These are phyloP conservation scores for Sylvia atricapilla DNA, from an alignment of 2,113 vertebrate genomes.

Conservation along the genomic window DNA sequence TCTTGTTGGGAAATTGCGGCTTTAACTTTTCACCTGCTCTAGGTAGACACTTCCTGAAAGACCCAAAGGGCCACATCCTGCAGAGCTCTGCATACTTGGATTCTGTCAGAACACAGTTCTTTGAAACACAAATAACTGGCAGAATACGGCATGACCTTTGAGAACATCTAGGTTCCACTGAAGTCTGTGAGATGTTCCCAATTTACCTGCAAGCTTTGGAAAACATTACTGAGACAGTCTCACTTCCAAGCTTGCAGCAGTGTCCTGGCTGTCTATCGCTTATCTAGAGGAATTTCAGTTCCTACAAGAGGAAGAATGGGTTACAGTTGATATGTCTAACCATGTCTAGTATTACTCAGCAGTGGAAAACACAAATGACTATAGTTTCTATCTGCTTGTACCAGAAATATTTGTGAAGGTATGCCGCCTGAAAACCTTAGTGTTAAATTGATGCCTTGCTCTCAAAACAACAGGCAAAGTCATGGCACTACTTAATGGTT, in stretches of 20 bases:
- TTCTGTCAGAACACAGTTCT: neutral
- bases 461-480: neutral
- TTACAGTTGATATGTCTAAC: neutral
- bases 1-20: neutral
- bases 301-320: neutral
- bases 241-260: neutral
- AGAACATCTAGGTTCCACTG: neutral
- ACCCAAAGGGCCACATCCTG: neutral
- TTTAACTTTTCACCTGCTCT: neutral
- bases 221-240: neutral
- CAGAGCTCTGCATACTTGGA: neutral
- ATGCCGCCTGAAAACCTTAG: neutral
- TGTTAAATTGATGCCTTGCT: neutral
- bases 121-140: neutral
- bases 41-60: neutral
- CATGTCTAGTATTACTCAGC: neutral
- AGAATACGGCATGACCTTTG: neutral
- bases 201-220: neutral
- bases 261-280: neutral
- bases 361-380: neutral
- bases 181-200: neutral
- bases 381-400: neutral
- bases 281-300: neutral
- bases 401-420: neutral
- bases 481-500: neutral